Evolutionary conservation across 2,113 vertebrate genomes (phyloP), one percentile per base, ranked within the genome.

Genomic region (Nothocercus julius): DNA sequence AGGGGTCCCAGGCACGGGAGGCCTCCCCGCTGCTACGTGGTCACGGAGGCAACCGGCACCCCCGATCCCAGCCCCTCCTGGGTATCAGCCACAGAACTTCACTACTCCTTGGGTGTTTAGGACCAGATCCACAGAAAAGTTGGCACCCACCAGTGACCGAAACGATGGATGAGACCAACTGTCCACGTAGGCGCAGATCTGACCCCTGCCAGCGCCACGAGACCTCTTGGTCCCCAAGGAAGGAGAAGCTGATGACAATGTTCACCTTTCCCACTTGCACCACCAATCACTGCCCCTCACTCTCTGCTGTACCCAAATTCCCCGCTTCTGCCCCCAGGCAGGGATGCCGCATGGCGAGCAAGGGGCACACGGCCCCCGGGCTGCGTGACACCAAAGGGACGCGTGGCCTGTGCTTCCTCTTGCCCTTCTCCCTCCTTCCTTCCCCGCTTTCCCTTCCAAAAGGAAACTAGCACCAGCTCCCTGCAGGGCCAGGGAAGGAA

Each of bases 181-280:
- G 22, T 66, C 58, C 6, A 1, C 1, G 10, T 12, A 28, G 14
- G 15, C 3, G 2, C 36, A 70, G 34, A 28, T 6, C 4, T 10
- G 24, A 27, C 6, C 21, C 62, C 54, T 51, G 27, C 8, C 2
- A 1, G 9, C 15, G 14, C 18, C 7, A n/a, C 22, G 73, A 54
- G 67, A 3, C 19, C 47, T 16, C 44, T 3, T 79, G 59, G 6
- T 21, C 8, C 22, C 56, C n/a, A 80, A 80, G 32, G 32, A 38
- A 1, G 12, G 51, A 53, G 51, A 53, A 53, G 24, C 51, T 7
- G 7, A 44, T 1, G 62, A 45, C 61, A 62, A 15, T 9, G 5
- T 47, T 17, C 36, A n/a, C 24, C 24, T 53, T 53, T 53, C 24
- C 11, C 66, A 20, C 7, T 1, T 2, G 32, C 8, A 19, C 21